Conservation (phyloP, 2,797 vertebrate species). For the Gambelia wislizenii region DNA sequence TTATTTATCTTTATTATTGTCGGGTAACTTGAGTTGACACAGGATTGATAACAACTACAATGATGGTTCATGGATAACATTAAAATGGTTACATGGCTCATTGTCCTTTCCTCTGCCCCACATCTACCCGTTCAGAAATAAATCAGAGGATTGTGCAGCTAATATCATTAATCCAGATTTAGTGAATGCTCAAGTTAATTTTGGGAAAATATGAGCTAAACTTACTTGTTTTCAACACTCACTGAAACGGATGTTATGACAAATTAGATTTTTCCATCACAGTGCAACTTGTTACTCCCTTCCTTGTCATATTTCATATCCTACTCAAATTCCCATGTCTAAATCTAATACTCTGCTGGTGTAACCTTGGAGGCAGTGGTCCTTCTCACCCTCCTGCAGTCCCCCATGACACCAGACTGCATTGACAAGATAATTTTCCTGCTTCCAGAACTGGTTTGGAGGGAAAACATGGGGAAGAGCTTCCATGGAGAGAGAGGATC, state of each 20-base stretch:
- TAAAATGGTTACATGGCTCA: slow-evolving; percentile 49
- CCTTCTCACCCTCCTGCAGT: not conserved
- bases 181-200: slow-evolving; percentile 23
- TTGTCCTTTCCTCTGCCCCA: slow-evolving; percentile 46
- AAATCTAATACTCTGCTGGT: not conserved
- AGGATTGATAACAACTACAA: slow-evolving; percentile 62
- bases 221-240: slow-evolving; percentile 25
- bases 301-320: not conserved
- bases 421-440: not conserved
- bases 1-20: slow-evolving; percentile 78
- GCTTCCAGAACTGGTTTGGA: not conserved
- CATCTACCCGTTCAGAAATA: slow-evolving; percentile 45
- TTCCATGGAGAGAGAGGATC: no score
- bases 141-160: not conserved
- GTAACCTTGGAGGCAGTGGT: not conserved
- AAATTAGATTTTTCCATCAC: not conserved
- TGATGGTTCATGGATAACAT: slow-evolving; percentile 58
- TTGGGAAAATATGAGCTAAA: slow-evolving; percentile 30
- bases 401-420: not conserved
- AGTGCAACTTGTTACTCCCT: not conserved
- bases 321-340: not conserved
- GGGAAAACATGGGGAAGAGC: not conserved
- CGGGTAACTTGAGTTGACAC: slow-evolving; percentile 57
- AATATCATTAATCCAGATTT: slow-evolving; percentile 30
- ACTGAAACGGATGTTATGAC: slow-evolving; percentile 16